Conservation (phyloP, 2,113 vertebrate genomes). For the Procavia capensis region DNA sequence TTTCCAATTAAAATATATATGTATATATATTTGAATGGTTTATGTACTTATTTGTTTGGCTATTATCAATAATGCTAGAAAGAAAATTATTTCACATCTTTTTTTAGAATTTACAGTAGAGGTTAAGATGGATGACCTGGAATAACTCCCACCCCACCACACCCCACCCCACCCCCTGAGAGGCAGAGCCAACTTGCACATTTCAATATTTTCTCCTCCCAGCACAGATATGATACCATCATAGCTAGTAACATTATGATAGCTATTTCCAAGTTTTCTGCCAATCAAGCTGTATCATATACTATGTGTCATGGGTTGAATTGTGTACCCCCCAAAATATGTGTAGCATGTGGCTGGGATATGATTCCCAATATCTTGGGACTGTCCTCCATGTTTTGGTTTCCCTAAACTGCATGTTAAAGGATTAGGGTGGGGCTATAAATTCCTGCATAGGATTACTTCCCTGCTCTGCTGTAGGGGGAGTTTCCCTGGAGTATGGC, state of each 20-base stretch:
- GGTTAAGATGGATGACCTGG: neutral
- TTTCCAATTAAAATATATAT: neutral
- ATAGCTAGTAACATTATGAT: neutral
- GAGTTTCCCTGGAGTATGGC: too few species aligned
- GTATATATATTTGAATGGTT: neutral
- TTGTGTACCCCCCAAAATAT: too few species aligned
- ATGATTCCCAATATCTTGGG: too few species aligned
- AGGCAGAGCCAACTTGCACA: conserved; percentile 63
- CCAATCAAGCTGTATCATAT: neutral
- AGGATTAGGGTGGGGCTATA: too few species aligned
- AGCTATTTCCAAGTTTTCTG: neutral
- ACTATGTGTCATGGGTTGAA: too few species aligned
- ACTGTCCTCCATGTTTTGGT: too few species aligned
- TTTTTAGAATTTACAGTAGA: neutral
- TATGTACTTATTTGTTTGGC: neutral
- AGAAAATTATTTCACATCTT: neutral
- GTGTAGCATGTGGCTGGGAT: too few species aligned
- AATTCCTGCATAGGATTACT: too few species aligned
- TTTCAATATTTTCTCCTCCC: conserved; percentile 78
- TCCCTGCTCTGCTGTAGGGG: too few species aligned
- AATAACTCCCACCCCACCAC: neutral
- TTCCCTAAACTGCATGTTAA: too few species aligned
- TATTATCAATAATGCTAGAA: neutral
- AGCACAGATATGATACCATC: conserved; percentile 67
- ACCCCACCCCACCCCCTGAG: neutral